Evolutionary conservation across 1,140 invertebrate species (phyloP), one percentile per base, ranked within the genome.

Genomic region (Drosophila asahinai): DNA sequence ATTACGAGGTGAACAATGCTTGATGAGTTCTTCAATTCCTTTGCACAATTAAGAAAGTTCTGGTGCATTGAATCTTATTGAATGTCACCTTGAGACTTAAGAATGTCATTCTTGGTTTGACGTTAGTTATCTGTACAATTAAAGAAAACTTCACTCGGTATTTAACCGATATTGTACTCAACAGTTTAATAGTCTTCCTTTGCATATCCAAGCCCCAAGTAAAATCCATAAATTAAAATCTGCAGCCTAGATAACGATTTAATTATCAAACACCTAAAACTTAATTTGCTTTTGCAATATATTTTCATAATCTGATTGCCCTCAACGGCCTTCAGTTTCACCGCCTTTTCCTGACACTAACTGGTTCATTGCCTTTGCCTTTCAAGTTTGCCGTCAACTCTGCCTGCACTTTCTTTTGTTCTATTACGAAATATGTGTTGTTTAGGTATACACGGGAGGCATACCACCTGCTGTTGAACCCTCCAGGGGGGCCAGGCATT

Each of bases 341-440:
- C 58, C 36, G 7, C 9, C 38, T 19, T 15, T 27, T 52, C 11
- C 25, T 48, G 36, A 14, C 22, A 49, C 22, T 43, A 77, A 77
- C 75, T 77, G 63, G 49, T 68, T 77, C 75, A 77, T 77, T 77
- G 64, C 57, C 65, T 54, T 74, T 40, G 22, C 49, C 64, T 54
- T 66, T 43, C 57, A 55, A 68, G 63, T 70, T 57, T 71, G 30
- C 40, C 43, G 12, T 62, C 27, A 49, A 60, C 49, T 68, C 43
- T 77, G 27, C 55, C 33, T 60, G 55, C 47, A 65, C 71, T 80
- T 61, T 67, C 48, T 60, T 80, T 62, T 80, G 64, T 76, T 62
- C 78, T 62, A 47, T 82, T 67, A 47, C 40, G 25, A 74, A 74
- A 64, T 65, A 60, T 61, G 62, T 74, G 47, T 54, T 54, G 57